Evolutionary conservation across 2,888 invertebrate species (phyloP).

Genomic region (Hanleya hanleyi): DNA sequence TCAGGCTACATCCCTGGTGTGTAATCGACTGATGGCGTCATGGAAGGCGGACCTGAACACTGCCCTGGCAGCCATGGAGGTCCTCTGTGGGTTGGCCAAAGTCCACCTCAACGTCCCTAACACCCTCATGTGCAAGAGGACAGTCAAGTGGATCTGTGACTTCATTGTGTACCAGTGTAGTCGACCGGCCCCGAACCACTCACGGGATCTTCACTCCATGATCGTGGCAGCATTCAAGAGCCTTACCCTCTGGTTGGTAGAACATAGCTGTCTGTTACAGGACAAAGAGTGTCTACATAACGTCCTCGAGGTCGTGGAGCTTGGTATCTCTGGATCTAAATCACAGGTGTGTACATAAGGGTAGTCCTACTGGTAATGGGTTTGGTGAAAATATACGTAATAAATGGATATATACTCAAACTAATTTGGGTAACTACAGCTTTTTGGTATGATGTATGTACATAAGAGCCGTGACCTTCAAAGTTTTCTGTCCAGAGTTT

Average conservation of each 20-base stretch:
- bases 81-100: slow-evolving; percentile 91
- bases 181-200: slow-evolving; percentile 89
- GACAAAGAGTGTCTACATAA: slow-evolving; percentile 94
- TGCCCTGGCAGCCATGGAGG: slow-evolving; percentile 93
- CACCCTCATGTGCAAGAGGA: slow-evolving; percentile 70
- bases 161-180: slow-evolving; percentile 97
- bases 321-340: slow-evolving; percentile 97
- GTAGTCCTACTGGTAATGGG: too few species aligned
- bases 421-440: too few species aligned
- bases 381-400: too few species aligned
- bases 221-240: slow-evolving; percentile 82
- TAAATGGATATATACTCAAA: too few species aligned
- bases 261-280: slow-evolving; percentile 90
- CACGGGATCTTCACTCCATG: slow-evolving; percentile 92
- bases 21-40: slow-evolving; percentile 93
- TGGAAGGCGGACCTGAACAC: slow-evolving; percentile 97
- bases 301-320: slow-evolving; percentile 96
- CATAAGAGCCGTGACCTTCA: too few species aligned
- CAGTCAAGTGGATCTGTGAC: slow-evolving; percentile 97
- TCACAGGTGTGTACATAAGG: too few species aligned
- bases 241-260: slow-evolving; percentile 87
- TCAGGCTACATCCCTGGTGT: slow-evolving; percentile 93
- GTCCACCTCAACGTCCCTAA: slow-evolving; percentile 63
- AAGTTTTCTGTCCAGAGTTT: too few species aligned
- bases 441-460: too few species aligned